These are phyloP conservation scores for Salvelinus alpinus DNA, from an alignment of 2,113 vertebrate species.

Conservation along the genomic window DNA sequence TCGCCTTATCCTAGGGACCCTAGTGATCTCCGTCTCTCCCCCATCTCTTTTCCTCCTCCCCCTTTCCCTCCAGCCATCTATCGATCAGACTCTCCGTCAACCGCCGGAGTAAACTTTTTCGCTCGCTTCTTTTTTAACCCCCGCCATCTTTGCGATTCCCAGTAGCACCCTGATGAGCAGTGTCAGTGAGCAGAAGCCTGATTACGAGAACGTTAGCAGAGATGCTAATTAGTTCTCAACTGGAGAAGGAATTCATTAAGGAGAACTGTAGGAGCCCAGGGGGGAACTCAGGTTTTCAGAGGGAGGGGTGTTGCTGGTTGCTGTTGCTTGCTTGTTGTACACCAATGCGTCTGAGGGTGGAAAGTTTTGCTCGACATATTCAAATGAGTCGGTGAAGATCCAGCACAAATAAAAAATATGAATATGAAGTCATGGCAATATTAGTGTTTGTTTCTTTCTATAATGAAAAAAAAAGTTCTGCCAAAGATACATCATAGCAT, in stretches of 20 bases:
- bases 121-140: conserved; percentile 9
- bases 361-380: too few relatives aligned
- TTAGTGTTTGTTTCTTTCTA: too few relatives aligned
- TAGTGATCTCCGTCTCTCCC: background rate
- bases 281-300: conserved; percentile 8
- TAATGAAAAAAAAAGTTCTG: too few relatives aligned
- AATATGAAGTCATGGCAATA: too few relatives aligned
- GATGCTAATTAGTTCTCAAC: conserved; percentile 68
- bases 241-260: conserved; percentile 64
- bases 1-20: background rate
- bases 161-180: conserved; percentile 27
- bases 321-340: too few relatives aligned
- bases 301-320: background rate
- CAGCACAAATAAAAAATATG: too few relatives aligned
- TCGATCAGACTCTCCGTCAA: conserved; percentile 50
- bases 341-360: too few relatives aligned
- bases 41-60: conserved; percentile 5
- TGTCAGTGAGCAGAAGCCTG: conserved; percentile 2
- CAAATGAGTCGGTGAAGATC: too few relatives aligned
- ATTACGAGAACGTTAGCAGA: conserved; percentile 41
- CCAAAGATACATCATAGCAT: too few relatives aligned
- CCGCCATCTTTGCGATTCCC: conserved; percentile 50
- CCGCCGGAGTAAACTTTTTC: conserved; percentile 60
- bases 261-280: conserved; percentile 34
- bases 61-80: conserved; percentile 25